Base-by-base conservation (phyloP, 2,797 vertebrate genomes). In the Acropternis orthonyx region DNA sequence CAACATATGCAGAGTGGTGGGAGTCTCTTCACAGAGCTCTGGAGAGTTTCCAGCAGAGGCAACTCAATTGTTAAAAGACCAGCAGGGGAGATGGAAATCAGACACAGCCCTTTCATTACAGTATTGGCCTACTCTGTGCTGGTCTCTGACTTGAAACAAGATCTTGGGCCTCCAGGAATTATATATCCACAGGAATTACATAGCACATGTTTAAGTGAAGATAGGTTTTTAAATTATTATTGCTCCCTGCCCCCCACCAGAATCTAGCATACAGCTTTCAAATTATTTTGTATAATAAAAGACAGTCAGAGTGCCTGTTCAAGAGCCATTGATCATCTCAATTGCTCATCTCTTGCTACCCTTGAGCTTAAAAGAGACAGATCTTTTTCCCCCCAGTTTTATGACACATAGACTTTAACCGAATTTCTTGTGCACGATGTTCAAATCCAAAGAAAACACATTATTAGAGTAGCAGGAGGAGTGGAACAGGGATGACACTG, bases 191-290 rank as follows among this genome's bases (percentile, higher is more conserved):
- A 37, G 26, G 10, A 32, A 36, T 22, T 52, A 1, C 1, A 3
- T 2, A 54, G 49, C 1, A n/a, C 0, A 1, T 18, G 28, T 37
- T 49, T 15, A 73, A 32, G 12, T 72, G 43, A 49, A 74, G 49
- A 37, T 18, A 24, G n/a, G 3, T 39, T 86, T 61, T 61, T 14
- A 22, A 69, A 39, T 54, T 12, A 2, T 55, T 74, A 27, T n/a
- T 3, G 0, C 11, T 56, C 20, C 19, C 20, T 37, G 4, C 0
- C 0, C 6, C 4, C 5, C 7, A 24, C 11, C 17, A 30, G 46
- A 76, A 56, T 7, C 55, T 22, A 72, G 26, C 36, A 15, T 4
- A 3, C 5, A 32, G 10, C 14, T 48, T 52, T 43, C 2, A 48
- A 39, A 46, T 52, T 36, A 18, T 24, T 83, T 63, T 34, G 9